A percentile compares a stretch with the other conserved stretches of the same genome.
Evolutionary conservation across 2,113 vertebrate genomes (phyloP).

Genomic region (Ammodramus savannarum): DNA sequence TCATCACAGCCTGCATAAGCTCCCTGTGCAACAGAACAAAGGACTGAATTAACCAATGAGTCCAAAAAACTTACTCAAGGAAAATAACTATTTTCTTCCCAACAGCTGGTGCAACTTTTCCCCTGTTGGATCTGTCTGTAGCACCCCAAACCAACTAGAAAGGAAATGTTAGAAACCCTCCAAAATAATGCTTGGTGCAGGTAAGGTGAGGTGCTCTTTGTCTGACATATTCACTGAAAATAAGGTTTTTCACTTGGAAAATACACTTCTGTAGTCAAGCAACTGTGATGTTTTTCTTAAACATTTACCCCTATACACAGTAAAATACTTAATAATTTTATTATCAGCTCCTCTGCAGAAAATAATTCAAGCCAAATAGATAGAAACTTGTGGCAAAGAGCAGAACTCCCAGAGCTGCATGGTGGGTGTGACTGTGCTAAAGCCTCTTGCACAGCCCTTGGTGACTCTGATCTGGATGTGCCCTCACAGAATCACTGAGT

Average conservation of each 20-base stretch:
- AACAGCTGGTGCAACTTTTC: not conserved
- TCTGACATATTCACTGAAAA: not conserved
- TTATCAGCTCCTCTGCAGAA: not conserved
- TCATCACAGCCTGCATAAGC: not conserved
- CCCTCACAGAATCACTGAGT: not conserved
- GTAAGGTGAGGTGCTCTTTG: not conserved
- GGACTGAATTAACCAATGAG: not conserved
- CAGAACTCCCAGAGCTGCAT: not conserved
- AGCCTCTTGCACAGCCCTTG: not conserved
- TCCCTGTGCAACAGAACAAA: not conserved
- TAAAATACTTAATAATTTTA: not conserved
- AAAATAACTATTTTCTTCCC: slow-evolving; percentile 14
- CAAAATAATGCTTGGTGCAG: not conserved
- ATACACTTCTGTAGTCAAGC: not conserved
- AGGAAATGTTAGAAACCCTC: not conserved
- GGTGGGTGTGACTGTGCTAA: not conserved
- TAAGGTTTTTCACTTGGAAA: not conserved
- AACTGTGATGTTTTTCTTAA: not conserved
- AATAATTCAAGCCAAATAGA: not conserved
- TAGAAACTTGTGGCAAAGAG: not conserved
- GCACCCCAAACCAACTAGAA: not conserved
- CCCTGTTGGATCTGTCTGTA: not conserved
- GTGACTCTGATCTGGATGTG: not conserved
- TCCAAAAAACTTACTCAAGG: not conserved
- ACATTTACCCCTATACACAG: not conserved